Evolutionary conservation across 2,888 invertebrate species (phyloP), one percentile per base, ranked within the genome.

Genomic region (Brachyptera risi): DNA sequence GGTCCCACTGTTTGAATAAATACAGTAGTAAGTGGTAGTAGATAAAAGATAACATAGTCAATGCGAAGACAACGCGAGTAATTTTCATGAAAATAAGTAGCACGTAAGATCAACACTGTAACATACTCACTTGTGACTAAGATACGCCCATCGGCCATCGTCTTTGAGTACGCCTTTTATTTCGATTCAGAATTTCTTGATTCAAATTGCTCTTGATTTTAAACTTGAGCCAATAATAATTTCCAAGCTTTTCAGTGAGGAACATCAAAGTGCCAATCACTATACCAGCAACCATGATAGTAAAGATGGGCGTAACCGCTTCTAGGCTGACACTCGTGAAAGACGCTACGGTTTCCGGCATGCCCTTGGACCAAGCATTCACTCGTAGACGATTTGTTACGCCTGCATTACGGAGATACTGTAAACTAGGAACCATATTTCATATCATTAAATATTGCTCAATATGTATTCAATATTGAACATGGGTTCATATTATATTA

Each of bases 271-370:
- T n/a, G 37, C 54, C 31, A 13, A 35, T 31, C 21, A 37, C 2
- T 3, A 54, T 2, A 13, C 54, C 54, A 4, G 54, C 11, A 3
- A 15, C 54, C 35, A 54, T 9, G 54, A 54, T 54, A 1, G 54
- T 37, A 38, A 54, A 35, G 19, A 54, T 54, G 3, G 54, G 54
- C 7, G 54, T 54, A 19, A 54, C 54, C n/a, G 54, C 54, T 11
- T 17, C 35, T 3, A 54, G 17, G 11, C 37, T 37, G 21, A 54
- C 54, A 13, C 54, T 54, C 21, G 17, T 35, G 54, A 54, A 54
- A 2, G 37, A 37, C 3, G 21, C 37, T 4, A 11, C n/a, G 4
- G 54, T 23, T 13, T 37, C 54, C 3, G 54, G 54, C 54, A 54
- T 54, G 19, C 19, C 13, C 37, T 35, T 54, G 9, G 54, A 35